Percentiles rank a stretch among this genome's conserved stretches.
Conservation (phyloP, 2,888 invertebrate genomes). For the Ligdia adustata region DNA sequence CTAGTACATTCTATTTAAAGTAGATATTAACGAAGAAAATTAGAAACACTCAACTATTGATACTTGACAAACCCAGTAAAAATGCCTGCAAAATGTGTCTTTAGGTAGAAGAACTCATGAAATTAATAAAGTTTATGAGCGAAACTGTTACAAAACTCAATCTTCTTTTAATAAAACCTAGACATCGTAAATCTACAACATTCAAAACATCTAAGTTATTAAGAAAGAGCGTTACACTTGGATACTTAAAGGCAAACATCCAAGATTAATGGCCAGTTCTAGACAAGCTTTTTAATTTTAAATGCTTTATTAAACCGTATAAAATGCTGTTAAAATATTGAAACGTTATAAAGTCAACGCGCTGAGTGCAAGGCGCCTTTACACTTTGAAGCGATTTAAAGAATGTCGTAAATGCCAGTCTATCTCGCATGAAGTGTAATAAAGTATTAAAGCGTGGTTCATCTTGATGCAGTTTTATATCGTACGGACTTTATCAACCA, state of each 20-base stretch:
- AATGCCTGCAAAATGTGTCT: no score
- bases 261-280: constrained; percentile 19
- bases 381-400: constrained; percentile 62
- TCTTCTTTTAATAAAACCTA: constrained; percentile 15
- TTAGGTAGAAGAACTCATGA: no score
- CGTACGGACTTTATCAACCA: constrained; percentile 38
- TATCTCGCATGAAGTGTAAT: constrained; percentile 64
- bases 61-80: no score
- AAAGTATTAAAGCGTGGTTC: constrained; percentile 59
- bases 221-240: constrained; percentile 14
- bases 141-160: constrained; percentile 1
- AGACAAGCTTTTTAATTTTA: constrained; percentile 37
- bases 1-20: no score
- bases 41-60: no score
- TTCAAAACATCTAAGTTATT: constrained; percentile 16
- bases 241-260: constrained; percentile 25
- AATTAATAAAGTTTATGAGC: not conserved
- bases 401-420: constrained; percentile 64
- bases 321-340: constrained; percentile 48
- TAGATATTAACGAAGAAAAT: no score
- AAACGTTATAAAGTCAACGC: constrained; percentile 34
- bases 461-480: constrained; percentile 33
- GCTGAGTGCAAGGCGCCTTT: constrained; percentile 46
- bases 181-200: constrained; percentile 12
- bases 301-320: constrained; percentile 42